Base-by-base conservation (phyloP, 1,140 invertebrate genomes). In the Drosophila athabasca region DNA sequence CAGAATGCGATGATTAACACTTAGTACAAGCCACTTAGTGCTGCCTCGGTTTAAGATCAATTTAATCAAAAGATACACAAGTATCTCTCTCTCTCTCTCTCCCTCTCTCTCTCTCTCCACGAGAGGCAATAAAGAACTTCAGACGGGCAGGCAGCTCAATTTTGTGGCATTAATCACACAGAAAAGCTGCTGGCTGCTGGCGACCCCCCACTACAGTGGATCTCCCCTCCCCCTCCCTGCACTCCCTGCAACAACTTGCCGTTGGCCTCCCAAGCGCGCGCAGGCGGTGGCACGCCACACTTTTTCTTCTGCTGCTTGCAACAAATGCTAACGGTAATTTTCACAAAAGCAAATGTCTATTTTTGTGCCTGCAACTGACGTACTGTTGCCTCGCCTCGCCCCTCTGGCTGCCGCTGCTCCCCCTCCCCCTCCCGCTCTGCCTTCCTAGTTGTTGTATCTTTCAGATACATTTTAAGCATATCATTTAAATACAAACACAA, bases 401-500 rank as follows among this genome's bases (percentile, higher is more conserved):
- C n/a, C n/a, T n/a, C 29, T 44, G 13, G 61, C 19, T 55, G 17
- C 59, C 9, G 15, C 45, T 51, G 76, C n/a, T n/a, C n/a, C n/a
- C n/a, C n/a, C n/a, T n/a, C n/a, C n/a, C n/a, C n/a, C n/a, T n/a
- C n/a, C 17, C 17, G 1, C 19, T 53, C 24, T 5, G 17, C 31
- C 31, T 39, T 35, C 11, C n/a, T 57, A 57, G 51, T 79, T 72
- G 51, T 74, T 72, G 66, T 65, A 76, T 78, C 69, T 85, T 58
- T 60, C 70, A 79, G 66, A 75, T 82, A 82, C 71, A 78, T 73
- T 77, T 85, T 74, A 85, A 80, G 85, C 77, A 80, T 84, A 79
- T 80, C 84, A 84, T 87, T 87, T 87, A 87, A 87, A 87, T 88
- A 81, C 82, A 87, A 82, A 77, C 85, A 87, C 82, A 87, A 82